phyloP scores from a whole-genome alignment of 92 coral and sea anemone species.

The Zoanthus solanderi region DNA sequence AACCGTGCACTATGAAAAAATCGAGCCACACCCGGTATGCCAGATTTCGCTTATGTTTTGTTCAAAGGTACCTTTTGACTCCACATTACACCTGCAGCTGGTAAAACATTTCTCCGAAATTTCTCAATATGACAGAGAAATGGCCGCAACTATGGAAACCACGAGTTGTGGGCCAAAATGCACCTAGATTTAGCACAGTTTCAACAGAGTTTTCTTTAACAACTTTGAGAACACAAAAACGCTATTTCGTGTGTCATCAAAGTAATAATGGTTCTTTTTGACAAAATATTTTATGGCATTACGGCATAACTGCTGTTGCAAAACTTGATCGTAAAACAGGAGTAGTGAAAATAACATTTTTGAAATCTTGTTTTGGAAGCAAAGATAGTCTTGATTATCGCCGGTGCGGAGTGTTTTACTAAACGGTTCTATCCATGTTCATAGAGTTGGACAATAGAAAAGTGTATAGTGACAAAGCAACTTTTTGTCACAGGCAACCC shows the following conservation, averaged over 20 bases:
- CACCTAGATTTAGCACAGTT: slow-evolving; percentile 6
- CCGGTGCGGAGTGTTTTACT: not conserved
- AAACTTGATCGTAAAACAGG: slow-evolving; percentile 20
- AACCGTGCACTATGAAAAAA: not conserved
- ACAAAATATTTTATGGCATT: not conserved
- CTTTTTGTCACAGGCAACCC: too few relatives aligned
- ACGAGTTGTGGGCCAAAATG: not conserved
- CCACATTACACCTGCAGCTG: not conserved
- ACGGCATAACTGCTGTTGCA: not conserved
- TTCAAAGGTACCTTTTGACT: slow-evolving; percentile 12
- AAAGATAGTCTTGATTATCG: not conserved
- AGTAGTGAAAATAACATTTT: slow-evolving; percentile 20
- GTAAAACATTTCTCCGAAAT: slow-evolving; percentile 24
- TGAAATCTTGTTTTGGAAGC: slow-evolving; percentile 14
- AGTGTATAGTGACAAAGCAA: slow-evolving; percentile 9
- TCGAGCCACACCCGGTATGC: slow-evolving; percentile 11
- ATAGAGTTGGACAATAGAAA: slow-evolving; percentile 13
- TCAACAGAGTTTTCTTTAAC: not conserved
- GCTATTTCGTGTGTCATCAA: not conserved
- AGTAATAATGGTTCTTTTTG: slow-evolving; percentile 1
- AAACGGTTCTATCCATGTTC: slow-evolving; percentile 8
- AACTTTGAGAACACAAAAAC: not conserved
- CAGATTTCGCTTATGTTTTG: not conserved
- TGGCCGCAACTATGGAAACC: slow-evolving; percentile 18
- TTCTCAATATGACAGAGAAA: slow-evolving; percentile 18